Base-by-base conservation (phyloP, 2,797 vertebrate genomes). In the Microctenopoma lineatum region DNA sequence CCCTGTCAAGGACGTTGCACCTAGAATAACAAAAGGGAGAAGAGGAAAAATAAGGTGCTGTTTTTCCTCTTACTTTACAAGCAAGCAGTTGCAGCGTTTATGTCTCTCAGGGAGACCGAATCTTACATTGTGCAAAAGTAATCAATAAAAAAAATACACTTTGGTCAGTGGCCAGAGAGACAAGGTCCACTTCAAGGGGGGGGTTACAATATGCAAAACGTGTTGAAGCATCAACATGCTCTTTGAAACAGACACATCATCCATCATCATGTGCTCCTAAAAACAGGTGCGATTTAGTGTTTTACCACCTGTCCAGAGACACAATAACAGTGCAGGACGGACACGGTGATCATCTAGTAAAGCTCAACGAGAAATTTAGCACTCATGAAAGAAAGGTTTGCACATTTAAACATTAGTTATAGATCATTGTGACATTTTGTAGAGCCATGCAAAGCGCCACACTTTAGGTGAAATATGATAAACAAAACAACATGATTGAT, bases 21-120 rank as follows among this genome's bases (percentile, higher is more conserved):
- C 66, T 76, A 81, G 44, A 56, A 73, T 55, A 83, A 73, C 62
- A 79, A 59, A 34, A 54, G 39, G 61, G 18, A 32, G 27, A 36
- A 18, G 25, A 46, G 53, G 27, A 58, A 47, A 51, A 48, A 25
- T 2, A 51, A 34, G 44, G 45, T 5, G 29, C 26, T 25, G 10
- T 25, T 68, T 38, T 59, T 59, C 52, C 47, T 29, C 36, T 52
- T 58, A 9, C 38, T 63, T 41, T 34, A 67, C 32, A 44, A 53
- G 29, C 36, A 70, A 38, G 18, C 58, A 39, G 51, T 29, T 29
- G 47, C 50, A 65, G 58, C 16, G 26, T 18, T 53, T 34, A 25
- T 51, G n/a, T 25, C 61, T 54, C 44, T 60, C 25, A 36, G 45
- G 55, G 48, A 65, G 38, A 55, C 11, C 52, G 25, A 57, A 57